Conservation (phyloP, 1,140 invertebrate genomes). For the Zaprionus vittiger region DNA sequence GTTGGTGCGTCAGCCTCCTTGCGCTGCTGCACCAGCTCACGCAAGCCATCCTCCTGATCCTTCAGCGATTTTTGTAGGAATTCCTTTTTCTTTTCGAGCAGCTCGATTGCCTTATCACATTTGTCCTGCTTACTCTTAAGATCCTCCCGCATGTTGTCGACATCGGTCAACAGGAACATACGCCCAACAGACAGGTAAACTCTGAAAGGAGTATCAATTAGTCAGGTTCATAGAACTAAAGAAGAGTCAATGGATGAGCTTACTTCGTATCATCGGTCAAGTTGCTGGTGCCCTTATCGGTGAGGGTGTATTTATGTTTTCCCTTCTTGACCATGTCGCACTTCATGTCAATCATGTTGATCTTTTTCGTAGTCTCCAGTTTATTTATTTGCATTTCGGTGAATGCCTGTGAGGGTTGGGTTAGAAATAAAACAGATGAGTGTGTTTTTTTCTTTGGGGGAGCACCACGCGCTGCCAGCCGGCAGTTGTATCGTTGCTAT, state of each 20-base stretch:
- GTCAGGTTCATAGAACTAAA: neutral
- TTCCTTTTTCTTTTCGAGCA: slow-evolving; percentile 80
- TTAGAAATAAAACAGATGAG: slow-evolving; percentile 19
- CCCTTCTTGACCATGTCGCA: slow-evolving; percentile 80
- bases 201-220: slow-evolving; percentile 27
- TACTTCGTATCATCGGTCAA: slow-evolving; percentile 71
- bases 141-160: slow-evolving; percentile 76
- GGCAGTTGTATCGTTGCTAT: neutral
- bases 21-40: slow-evolving; percentile 81
- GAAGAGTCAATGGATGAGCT: neutral
- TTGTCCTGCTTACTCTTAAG: slow-evolving; percentile 78
- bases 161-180: slow-evolving; percentile 82
- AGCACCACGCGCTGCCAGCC: slow-evolving; percentile 44
- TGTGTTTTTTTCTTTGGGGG: slow-evolving; percentile 5
- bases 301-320: slow-evolving; percentile 81
- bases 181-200: slow-evolving; percentile 81
- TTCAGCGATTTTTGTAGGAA: slow-evolving; percentile 78
- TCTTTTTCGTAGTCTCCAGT: slow-evolving; percentile 83
- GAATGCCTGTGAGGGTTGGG: slow-evolving; percentile 66
- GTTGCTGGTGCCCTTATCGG: slow-evolving; percentile 76
- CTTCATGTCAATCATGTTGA: slow-evolving; percentile 83
- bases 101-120: slow-evolving; percentile 77
- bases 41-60: slow-evolving; percentile 79
- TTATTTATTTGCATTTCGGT: slow-evolving; percentile 84
- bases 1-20: slow-evolving; percentile 67